These are phyloP conservation scores for Acronicta leporina DNA, from an alignment of 2,888 invertebrate genomes.

Conservation along the genomic window DNA sequence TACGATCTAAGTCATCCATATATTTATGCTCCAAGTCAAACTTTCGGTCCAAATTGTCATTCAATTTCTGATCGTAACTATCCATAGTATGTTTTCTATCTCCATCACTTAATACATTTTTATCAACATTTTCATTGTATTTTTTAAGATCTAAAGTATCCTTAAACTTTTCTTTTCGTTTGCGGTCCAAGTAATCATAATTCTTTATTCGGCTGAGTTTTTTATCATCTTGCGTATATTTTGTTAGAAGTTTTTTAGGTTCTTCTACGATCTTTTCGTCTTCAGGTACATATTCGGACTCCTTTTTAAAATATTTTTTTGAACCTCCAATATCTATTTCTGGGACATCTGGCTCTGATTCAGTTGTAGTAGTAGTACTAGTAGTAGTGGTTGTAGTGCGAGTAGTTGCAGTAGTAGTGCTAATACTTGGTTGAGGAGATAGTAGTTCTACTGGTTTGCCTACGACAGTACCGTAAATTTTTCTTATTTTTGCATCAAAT, in stretches of 20 bases:
- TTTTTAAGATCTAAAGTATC: slow-evolving; percentile 18
- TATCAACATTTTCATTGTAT: slow-evolving; percentile 30
- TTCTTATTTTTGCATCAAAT: slow-evolving; percentile 74
- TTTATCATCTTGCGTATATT: slow-evolving; percentile 11
- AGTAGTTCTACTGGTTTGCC: slow-evolving; percentile 51
- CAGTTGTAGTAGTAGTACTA: neutral
- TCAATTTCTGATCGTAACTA: neutral
- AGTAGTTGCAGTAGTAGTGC: neutral
- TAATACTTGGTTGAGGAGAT: slow-evolving; percentile 22
- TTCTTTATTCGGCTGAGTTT: slow-evolving; percentile 3
- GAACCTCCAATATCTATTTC: slow-evolving; percentile 41
- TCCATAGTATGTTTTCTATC: slow-evolving; percentile 5
- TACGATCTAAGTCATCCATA: slow-evolving; percentile 15
- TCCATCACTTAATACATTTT: slow-evolving; percentile 26
- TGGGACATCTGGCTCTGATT: slow-evolving; percentile 8
- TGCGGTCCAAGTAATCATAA: slow-evolving; percentile 18
- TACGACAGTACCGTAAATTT: slow-evolving; percentile 71
- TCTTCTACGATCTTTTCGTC: slow-evolving; percentile 12
- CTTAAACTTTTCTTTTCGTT: slow-evolving; percentile 29
- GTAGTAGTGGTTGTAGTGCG: neutral
- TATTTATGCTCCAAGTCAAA: slow-evolving; percentile 22
- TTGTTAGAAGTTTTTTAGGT: slow-evolving; percentile 6
- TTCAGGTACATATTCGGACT: slow-evolving; percentile 4
- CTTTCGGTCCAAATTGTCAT: neutral
- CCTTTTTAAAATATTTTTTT: slow-evolving; percentile 22